Evolutionary conservation across 1,140 invertebrate species (phyloP), one percentile per base, ranked within the genome.

Genomic region (Lerema accius): DNA sequence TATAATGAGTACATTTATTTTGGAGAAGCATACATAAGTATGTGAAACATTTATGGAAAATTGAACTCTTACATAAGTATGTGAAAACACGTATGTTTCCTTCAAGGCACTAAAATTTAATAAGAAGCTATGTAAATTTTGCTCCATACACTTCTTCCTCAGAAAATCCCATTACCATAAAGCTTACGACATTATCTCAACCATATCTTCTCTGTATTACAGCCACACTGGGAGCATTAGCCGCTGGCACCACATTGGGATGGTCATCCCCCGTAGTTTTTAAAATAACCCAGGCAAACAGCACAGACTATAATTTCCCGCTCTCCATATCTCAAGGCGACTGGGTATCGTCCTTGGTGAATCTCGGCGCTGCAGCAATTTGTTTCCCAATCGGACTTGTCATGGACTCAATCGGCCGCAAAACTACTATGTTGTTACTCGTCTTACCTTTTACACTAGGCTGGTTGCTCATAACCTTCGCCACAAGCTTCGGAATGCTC

Each of bases 401-500:
- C 0, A 94, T 96, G 73, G 96, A 97, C 70, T 78, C 92, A 0
- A 91, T 96, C 60, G 97, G 97, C 13, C 87, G 97, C 26, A 96
- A 95, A 76, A 88, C 88, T 35, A 93, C 95, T 0, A 95, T 97
- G 92, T 72, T 97, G 10, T 69, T 94, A 0, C 91, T 96, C 0
- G 92, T 94, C 0, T 5, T 96, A 5, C 96, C 96, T 0, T 96
- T 96, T 78, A 92, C 94, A 0, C 39, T 95, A 14, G 96, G 96
- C 16, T 98, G 96, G 95, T 71, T 93, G 0, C 71, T 95, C 0
- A 94, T 97, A 11, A 94, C 95, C 49, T 95, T 94, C 82, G 92
- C 94, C n/a, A n/a, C n/a, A n/a, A n/a, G n/a, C n/a, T n/a, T 95
- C 0, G 84, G 82, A 1, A 94, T 96, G 92, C 92, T 96, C 14